phyloP scores from a whole-genome alignment of 1,140 invertebrate genomes.

The Grapholita molesta region DNA sequence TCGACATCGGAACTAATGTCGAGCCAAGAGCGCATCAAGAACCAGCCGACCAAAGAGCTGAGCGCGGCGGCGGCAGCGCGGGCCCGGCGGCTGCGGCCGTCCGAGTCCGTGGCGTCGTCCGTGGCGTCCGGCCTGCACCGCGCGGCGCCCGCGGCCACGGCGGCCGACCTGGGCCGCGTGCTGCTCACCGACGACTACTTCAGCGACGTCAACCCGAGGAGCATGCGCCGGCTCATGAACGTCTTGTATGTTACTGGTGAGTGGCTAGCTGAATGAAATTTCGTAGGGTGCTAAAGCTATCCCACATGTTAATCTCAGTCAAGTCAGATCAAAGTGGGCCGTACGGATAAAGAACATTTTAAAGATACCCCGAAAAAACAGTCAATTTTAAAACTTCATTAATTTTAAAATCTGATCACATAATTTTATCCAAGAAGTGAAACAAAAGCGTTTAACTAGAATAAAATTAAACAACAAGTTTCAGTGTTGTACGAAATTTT shows the following conservation, averaged over 20 bases:
- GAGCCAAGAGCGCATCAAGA: conserved; percentile 81
- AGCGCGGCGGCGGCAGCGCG: conserved; percentile 29
- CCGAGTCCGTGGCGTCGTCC: conserved; percentile 93
- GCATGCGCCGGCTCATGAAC: conserved; percentile 97
- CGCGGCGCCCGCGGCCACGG: conserved; percentile 65
- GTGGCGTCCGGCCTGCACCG: conserved; percentile 92
- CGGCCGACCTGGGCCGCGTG: conserved; percentile 80
- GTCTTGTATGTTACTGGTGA: conserved; percentile 96
- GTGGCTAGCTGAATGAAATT: no score
- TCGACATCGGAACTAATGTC: conserved; percentile 89
- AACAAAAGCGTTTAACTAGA: no score
- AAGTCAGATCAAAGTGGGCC: no score
- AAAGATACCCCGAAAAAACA: no score
- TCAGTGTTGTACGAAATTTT: no score
- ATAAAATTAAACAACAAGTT: no score
- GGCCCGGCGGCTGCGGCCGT: conserved; percentile 84
- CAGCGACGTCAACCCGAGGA: conserved; percentile 97
- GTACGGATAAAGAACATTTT: no score
- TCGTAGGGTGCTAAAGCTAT: no score
- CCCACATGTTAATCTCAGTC: no score
- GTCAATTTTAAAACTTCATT: no score
- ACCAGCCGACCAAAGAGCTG: conserved; percentile 43
- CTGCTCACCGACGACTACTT: conserved; percentile 97
- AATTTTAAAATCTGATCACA: no score
- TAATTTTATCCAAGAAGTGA: no score